A percentile compares a stretch with the other conserved stretches of the same genome.
Conservation (phyloP, 2,113 vertebrate species). For the Bufo bufo region DNA sequence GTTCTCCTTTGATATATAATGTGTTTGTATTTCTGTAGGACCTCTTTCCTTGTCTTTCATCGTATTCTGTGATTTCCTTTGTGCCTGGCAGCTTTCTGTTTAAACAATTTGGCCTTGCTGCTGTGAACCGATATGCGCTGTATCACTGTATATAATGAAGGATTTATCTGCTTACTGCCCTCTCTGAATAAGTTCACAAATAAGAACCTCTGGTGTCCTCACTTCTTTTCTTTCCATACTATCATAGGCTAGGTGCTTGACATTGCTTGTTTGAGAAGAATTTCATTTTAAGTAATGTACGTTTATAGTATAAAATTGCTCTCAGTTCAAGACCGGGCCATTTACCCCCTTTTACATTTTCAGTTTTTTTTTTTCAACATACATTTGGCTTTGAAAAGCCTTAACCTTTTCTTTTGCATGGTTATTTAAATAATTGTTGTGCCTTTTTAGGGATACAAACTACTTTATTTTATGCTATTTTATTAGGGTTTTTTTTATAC, state of each 20-base stretch:
- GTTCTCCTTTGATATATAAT: conserved; percentile 31
- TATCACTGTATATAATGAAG: conserved; percentile 23
- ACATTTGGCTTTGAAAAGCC: too few relatives aligned
- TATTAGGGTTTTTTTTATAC: too few relatives aligned
- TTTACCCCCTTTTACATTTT: too few relatives aligned
- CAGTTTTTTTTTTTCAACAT: too few relatives aligned
- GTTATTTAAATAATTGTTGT: too few relatives aligned
- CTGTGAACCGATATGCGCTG: neutral
- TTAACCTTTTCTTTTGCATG: too few relatives aligned
- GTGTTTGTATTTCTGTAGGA: conserved; percentile 14
- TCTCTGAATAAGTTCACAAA: neutral
- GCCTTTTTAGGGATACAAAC: too few relatives aligned
- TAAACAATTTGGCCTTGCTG: conserved; percentile 29
- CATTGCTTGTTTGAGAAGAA: neutral
- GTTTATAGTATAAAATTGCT: neutral
- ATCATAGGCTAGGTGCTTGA: neutral
- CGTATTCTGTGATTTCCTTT: conserved; percentile 14
- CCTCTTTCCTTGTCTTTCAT: neutral
- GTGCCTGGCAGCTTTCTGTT: conserved; percentile 30
- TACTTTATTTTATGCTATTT: too few relatives aligned
- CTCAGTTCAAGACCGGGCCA: neutral
- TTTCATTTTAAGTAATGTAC: neutral
- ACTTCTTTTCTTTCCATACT: neutral
- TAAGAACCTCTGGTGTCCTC: neutral
- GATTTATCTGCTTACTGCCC: conserved; percentile 23